phyloP scores from a whole-genome alignment of 2,797 vertebrate genomes.

The Triplophysa yarkandensis region DNA sequence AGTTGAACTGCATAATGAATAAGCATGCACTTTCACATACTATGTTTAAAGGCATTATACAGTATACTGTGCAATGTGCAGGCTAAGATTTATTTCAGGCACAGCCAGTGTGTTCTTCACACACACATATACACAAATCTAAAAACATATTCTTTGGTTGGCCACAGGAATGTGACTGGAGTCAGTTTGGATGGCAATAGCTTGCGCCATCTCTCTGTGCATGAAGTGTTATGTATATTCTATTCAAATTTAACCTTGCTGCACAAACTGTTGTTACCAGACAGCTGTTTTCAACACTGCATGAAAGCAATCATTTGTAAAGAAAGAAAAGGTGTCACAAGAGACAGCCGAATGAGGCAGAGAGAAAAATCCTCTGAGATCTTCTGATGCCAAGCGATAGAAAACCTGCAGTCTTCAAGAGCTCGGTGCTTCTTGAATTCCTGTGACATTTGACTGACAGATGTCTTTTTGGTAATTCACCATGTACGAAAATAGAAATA shows the following conservation, averaged over 20 bases:
- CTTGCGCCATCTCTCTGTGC: slow-evolving; percentile 41
- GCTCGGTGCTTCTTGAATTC: not conserved
- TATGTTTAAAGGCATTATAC: not conserved
- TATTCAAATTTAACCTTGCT: slow-evolving; percentile 22
- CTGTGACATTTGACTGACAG: slow-evolving; percentile 21
- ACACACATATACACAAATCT: slow-evolving; percentile 41
- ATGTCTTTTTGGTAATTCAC: slow-evolving; percentile 6
- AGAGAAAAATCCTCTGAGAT: not conserved
- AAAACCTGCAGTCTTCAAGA: slow-evolving; percentile 1
- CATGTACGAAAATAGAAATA: slow-evolving; percentile 17
- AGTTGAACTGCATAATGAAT: not conserved
- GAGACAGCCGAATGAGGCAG: slow-evolving; percentile 7
- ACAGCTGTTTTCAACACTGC: not conserved
- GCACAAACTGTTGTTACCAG: slow-evolving; percentile 26
- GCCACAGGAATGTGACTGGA: slow-evolving; percentile 61
- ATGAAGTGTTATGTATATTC: slow-evolving; percentile 58
- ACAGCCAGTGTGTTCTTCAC: slow-evolving; percentile 81
- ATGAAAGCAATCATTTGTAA: slow-evolving; percentile 28
- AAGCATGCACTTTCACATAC: not conserved
- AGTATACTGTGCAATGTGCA: slow-evolving; percentile 1
- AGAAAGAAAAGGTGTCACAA: slow-evolving; percentile 3
- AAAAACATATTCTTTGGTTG: slow-evolving; percentile 58
- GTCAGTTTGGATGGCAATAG: slow-evolving; percentile 56
- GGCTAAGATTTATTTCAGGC: slow-evolving; percentile 75
- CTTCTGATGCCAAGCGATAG: not conserved